Evolutionary conservation across 64 coral and sea anemone genomes (phyloP), one percentile per base, ranked within the genome.

Genomic region (Anthopleura sola): DNA sequence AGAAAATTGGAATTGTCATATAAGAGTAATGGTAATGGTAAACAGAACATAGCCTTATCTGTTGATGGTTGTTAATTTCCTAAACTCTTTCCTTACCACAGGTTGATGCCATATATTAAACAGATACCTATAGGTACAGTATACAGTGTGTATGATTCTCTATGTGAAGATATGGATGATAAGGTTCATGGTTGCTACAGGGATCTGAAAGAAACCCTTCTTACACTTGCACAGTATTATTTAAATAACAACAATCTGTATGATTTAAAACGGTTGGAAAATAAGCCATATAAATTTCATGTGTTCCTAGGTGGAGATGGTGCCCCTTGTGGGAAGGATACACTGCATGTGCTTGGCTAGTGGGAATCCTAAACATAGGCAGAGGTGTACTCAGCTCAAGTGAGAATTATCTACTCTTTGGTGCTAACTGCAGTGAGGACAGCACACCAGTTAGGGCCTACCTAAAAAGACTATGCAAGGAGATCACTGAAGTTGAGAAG

Each of bases 391-490:
- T 87, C 0, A 87, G 86, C 16, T 78, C 39, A 2, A 78, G 80
- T 87, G 75, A 87, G 37, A 86, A 91, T 33, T 86, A 40, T 37
- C 60, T 86, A 21, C 55, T 91, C 18, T 86, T 91, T 71, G 56
- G 57, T 13, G 62, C 85, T 3, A 84, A 92, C 21, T 87, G 85
- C 40, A 68, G 55, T 71, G 84, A 91, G 56, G 77, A 74, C 37
- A 78, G 85, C 29, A 17, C 36, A 15, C 31, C 79, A 33, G 90
- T 92, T 36, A 29, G 36, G 7, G 39, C 7, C 39, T 44, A 44
- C 39, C 39, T 44, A 3, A 44, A 7, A 44, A 44, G 39, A 44
- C 39, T 44, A 3, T 2, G 2, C 39, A 44, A 44, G 39, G 39
- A 44, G 7, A 44, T 44, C 39, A 44, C 39, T 44, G 39, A 44